Evolutionary conservation across 2,888 invertebrate genomes (phyloP).

Genomic region (Gastracanthus pulcherrimus): DNA sequence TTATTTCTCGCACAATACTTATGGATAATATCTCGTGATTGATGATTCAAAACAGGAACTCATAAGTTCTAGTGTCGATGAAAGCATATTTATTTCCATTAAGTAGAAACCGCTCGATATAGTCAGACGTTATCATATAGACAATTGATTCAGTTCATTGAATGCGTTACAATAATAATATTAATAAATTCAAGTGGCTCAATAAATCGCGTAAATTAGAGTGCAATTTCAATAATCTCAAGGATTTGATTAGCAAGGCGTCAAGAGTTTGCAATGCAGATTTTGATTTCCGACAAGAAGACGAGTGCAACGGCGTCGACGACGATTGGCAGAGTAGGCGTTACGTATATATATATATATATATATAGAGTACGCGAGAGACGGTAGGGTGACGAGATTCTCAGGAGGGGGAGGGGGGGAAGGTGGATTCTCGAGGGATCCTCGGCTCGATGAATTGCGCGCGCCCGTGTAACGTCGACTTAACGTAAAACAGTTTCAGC

Average conservation of each 20-base stretch:
- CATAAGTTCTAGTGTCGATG: background rate
- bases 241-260: background rate
- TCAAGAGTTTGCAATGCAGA: slow-evolving; percentile 33
- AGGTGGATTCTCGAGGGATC: slow-evolving; percentile 55
- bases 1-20: background rate
- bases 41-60: background rate
- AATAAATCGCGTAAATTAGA: slow-evolving; percentile 10
- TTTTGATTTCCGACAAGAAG: slow-evolving; percentile 55
- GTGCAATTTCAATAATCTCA: slow-evolving; percentile 3
- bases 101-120: background rate
- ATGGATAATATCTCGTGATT: background rate
- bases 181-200: background rate
- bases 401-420: background rate
- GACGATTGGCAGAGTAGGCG: slow-evolving; percentile 33
- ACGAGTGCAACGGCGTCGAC: slow-evolving; percentile 32
- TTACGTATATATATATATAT: background rate
- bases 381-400: background rate
- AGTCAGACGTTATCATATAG: background rate
- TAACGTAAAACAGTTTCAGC: slow-evolving; percentile 69
- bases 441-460: slow-evolving; percentile 66
- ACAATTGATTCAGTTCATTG: too few species aligned
- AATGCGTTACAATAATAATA: too few species aligned
- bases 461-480: slow-evolving; percentile 65
- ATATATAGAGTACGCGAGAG: background rate
- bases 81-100: background rate